Base-by-base conservation (phyloP, 2,888 invertebrate species). In the Leptarthrus brevirostris region DNA sequence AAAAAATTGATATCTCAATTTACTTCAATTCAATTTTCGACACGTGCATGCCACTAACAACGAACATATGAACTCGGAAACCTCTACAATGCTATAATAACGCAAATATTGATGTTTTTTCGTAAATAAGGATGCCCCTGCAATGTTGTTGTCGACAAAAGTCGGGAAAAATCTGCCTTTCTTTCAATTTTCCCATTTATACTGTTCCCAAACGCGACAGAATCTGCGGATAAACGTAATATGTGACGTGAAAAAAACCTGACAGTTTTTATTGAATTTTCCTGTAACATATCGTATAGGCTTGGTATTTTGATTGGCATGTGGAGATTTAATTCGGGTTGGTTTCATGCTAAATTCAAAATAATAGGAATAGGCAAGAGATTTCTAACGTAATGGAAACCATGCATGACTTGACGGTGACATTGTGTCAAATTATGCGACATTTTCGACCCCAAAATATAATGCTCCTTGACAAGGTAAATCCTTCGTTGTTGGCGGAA, bases 261-360 rank as follows among this genome's bases (percentile, higher is more conserved):
- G 40, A 40, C 40, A 40, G 40, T 40, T 40, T 40, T 40, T 40
- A 40, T 40, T 40, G 40, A 40, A 40, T 40, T 40, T 40, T 40
- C 40, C 40, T 40, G 40, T 40, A 12, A 40, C 40, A 40, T 40
- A 40, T 40, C 40, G 5, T n/a, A 40, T 12, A 8, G 30, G 12
- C n/a, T n/a, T 6, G n/a, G n/a, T 40, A 12, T 40, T 40, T 40
- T 40, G 40, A 40, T 40, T 40, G 40, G 40, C 40, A 40, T 40
- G 40, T 40, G n/a, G 40, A 40, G 40, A 40, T 40, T 40, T 40
- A 40, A 40, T 40, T 40, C n/a, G n/a, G 8, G 6, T 40, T 40
- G 40, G 40, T 40, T 40, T 40, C 40, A 40, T 40, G 40, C 10
- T 40, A 40, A 40, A 40, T 40, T 12, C 12, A 3, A 40, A 40